Evolutionary conservation across 2,888 invertebrate genomes (phyloP).

Genomic region (Philaethria dido): DNA sequence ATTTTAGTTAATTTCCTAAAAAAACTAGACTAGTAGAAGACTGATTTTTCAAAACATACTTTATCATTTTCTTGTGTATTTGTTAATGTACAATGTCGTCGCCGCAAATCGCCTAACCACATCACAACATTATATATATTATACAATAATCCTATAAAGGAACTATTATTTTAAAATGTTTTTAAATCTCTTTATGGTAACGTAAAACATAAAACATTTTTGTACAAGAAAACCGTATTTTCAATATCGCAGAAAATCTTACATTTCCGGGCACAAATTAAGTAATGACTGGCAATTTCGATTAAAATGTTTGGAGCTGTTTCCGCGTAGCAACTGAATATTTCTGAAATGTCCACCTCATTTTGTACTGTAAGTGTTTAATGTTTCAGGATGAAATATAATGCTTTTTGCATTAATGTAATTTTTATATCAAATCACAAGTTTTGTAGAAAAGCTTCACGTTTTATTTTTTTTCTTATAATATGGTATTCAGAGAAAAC

Average conservation of each 20-base stretch:
- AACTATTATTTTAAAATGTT: too few species aligned
- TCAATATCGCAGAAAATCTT: background rate
- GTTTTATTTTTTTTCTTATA: too few species aligned
- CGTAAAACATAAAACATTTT: background rate
- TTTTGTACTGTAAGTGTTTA: background rate
- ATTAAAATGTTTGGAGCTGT: slow-evolving; percentile 7
- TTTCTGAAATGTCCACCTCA: background rate
- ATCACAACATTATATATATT: too few species aligned
- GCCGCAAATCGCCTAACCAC: too few species aligned
- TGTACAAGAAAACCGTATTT: background rate
- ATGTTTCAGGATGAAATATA: slow-evolving; percentile 3
- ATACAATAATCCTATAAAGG: too few species aligned
- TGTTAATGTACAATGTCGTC: too few species aligned
- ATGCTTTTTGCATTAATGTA: background rate
- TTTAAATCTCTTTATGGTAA: background rate
- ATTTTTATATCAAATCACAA: background rate
- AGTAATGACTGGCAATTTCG: slow-evolving; percentile 14
- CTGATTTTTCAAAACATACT: too few species aligned
- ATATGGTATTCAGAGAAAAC: too few species aligned
- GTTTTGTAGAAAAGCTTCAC: too few species aligned
- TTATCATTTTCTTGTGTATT: too few species aligned
- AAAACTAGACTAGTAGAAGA: too few species aligned
- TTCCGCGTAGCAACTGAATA: slow-evolving; percentile 10
- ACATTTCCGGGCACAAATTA: background rate
- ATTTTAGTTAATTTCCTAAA: too few species aligned